These are phyloP conservation scores for Pungitius pungitius DNA, from an alignment of 2,113 vertebrate genomes.

Conservation along the genomic window DNA sequence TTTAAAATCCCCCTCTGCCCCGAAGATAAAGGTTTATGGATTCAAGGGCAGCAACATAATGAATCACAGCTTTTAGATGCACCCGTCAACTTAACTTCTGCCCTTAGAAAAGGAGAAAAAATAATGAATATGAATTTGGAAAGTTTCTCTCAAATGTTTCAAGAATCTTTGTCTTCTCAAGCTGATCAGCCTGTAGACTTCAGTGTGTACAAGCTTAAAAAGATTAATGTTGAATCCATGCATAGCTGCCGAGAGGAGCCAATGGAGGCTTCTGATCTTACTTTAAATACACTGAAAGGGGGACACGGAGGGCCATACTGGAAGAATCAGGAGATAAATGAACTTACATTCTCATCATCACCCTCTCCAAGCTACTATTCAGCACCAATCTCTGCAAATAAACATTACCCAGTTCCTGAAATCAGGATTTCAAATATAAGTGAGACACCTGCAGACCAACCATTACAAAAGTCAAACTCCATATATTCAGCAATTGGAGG, in stretches of 20 bases:
- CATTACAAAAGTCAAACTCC: constrained; percentile 77
- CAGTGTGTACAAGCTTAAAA: constrained; percentile 85
- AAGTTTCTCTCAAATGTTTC: constrained; percentile 90
- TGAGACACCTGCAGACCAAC: constrained; percentile 58
- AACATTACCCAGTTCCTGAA: constrained; percentile 64
- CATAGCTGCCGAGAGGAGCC: constrained; percentile 69
- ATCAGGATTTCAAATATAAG: constrained; percentile 74
- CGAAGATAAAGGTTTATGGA: constrained; percentile 81
- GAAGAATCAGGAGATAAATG: constrained; percentile 70
- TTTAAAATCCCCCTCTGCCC: constrained; percentile 87
- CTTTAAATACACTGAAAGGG: constrained; percentile 56
- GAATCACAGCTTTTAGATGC: constrained; percentile 70
- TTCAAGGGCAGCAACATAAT: constrained; percentile 75
- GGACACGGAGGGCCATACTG: constrained; percentile 76
- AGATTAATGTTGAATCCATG: constrained; percentile 83
- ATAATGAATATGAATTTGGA: constrained; percentile 91
- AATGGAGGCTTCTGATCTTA: constrained; percentile 82
- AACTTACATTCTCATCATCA: constrained; percentile 31
- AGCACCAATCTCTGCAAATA: constrained; percentile 45
- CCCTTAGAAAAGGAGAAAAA: constrained; percentile 85
- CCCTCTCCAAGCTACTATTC: constrained; percentile 60
- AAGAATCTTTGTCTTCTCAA: constrained; percentile 85
- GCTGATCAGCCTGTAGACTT: constrained; percentile 89
- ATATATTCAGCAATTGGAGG: constrained; percentile 77
- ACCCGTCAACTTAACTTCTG: constrained; percentile 88